Evolutionary conservation across 2,113 vertebrate species (phyloP).

Genomic region (Toxotes chatareus): DNA sequence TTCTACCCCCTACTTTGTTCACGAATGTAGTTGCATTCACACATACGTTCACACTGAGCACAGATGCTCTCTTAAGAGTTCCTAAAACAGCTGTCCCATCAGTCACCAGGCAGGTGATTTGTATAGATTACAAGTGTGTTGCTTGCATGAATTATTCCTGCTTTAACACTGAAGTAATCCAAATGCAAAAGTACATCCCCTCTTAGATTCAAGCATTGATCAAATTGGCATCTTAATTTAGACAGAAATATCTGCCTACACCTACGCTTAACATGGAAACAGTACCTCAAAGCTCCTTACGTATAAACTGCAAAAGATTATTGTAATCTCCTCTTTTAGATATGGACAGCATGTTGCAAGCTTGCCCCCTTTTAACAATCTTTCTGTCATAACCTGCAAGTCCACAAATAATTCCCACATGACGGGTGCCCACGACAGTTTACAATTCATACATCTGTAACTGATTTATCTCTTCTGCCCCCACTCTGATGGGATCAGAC

Average conservation of each 20-base stretch:
- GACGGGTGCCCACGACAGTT: slow-evolving; percentile 33
- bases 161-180: not conserved
- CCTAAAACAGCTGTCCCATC: slow-evolving; percentile 24
- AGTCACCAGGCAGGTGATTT: slow-evolving; percentile 43
- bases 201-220: not conserved
- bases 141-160: slow-evolving; percentile 4
- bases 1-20: not conserved
- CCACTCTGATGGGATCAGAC: slow-evolving; percentile 23
- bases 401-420: slow-evolving; percentile 75
- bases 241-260: not conserved
- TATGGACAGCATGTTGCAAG: slow-evolving; percentile 35
- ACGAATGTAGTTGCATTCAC: slow-evolving; percentile 1
- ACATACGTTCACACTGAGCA: not conserved
- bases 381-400: slow-evolving; percentile 51
- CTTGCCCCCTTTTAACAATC: slow-evolving; percentile 27
- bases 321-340: slow-evolving; percentile 24
- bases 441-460: slow-evolving; percentile 64
- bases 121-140: slow-evolving; percentile 18
- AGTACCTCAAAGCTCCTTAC: not conserved
- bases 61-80: not conserved
- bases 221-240: not conserved
- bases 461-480: slow-evolving; percentile 52
- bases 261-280: not conserved
- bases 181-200: not conserved
- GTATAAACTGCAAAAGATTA: not conserved